Conservation (phyloP, 2,888 invertebrate genomes). For the Hypena proboscidalis region DNA sequence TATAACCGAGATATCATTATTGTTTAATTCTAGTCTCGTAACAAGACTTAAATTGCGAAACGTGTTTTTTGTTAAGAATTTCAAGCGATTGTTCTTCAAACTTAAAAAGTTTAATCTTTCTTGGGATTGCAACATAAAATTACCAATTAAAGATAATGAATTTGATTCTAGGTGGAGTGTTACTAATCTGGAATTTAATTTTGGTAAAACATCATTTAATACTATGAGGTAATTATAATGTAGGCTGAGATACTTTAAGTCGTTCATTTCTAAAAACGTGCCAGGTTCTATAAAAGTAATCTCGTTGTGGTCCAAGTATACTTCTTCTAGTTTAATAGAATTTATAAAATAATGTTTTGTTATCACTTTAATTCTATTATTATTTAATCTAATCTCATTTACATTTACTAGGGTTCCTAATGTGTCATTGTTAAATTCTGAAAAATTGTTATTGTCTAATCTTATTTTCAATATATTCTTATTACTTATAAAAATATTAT, state of each 20-base stretch:
- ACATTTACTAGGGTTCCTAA: slow-evolving; percentile 90
- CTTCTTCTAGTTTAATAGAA: slow-evolving; percentile 89
- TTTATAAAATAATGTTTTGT: slow-evolving; percentile 91
- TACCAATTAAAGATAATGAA: slow-evolving; percentile 89
- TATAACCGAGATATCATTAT: slow-evolving; percentile 92
- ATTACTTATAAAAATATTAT: slow-evolving; percentile 91
- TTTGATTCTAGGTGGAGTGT: slow-evolving; percentile 93
- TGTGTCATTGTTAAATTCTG: slow-evolving; percentile 91
- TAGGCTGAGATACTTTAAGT: slow-evolving; percentile 93
- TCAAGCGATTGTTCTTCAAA: slow-evolving; percentile 91
- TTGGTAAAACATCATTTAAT: slow-evolving; percentile 91
- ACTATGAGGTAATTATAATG: slow-evolving; percentile 92
- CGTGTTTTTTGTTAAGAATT: slow-evolving; percentile 88
- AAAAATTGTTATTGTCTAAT: slow-evolving; percentile 94
- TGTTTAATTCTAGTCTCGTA: slow-evolving; percentile 90
- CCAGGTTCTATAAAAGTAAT: slow-evolving; percentile 92
- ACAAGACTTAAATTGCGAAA: slow-evolving; percentile 91
- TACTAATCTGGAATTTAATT: slow-evolving; percentile 88
- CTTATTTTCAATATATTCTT: slow-evolving; percentile 91
- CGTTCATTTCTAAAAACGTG: slow-evolving; percentile 89
- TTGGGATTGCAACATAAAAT: slow-evolving; percentile 90
- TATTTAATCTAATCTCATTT: slow-evolving; percentile 92
- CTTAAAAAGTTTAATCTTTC: slow-evolving; percentile 93
- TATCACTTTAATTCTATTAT: slow-evolving; percentile 91
- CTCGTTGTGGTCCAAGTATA: slow-evolving; percentile 94